These are phyloP conservation scores for Eretmochelys imbricata DNA, from an alignment of 2,113 vertebrate species.

Conservation along the genomic window DNA sequence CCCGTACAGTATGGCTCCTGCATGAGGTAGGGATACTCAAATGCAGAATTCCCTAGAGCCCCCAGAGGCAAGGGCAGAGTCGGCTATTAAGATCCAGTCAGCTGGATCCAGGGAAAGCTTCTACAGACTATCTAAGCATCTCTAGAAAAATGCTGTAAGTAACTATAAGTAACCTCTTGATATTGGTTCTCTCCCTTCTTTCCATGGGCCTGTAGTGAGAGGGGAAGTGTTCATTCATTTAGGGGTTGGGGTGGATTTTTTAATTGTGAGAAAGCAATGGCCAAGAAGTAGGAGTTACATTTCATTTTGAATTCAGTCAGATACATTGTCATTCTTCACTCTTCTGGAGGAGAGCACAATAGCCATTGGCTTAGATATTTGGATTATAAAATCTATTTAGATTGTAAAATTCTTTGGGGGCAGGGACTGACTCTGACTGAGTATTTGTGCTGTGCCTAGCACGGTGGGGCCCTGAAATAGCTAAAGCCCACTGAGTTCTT, in stretches of 20 bases:
- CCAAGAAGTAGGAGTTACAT: neutral
- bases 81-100: neutral
- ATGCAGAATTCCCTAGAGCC: neutral
- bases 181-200: neutral
- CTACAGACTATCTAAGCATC: neutral
- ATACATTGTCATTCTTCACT: neutral
- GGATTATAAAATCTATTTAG: conserved; percentile 20
- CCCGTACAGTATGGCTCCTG: neutral
- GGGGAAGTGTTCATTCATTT: neutral
- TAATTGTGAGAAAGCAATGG: neutral
- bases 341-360: neutral
- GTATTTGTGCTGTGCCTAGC: neutral
- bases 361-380: neutral
- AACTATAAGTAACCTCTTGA: conserved; percentile 2
- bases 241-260: neutral
- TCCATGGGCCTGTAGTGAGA: neutral
- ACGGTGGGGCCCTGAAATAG: neutral
- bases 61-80: neutral
- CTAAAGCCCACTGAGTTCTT: neutral
- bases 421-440: neutral
- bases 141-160: neutral
- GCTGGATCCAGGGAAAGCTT: neutral
- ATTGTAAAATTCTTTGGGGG: neutral
- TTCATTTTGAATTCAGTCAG: neutral
- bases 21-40: neutral